phyloP scores from a whole-genome alignment of 2,888 invertebrate genomes.

The Drosophila mimetica region DNA sequence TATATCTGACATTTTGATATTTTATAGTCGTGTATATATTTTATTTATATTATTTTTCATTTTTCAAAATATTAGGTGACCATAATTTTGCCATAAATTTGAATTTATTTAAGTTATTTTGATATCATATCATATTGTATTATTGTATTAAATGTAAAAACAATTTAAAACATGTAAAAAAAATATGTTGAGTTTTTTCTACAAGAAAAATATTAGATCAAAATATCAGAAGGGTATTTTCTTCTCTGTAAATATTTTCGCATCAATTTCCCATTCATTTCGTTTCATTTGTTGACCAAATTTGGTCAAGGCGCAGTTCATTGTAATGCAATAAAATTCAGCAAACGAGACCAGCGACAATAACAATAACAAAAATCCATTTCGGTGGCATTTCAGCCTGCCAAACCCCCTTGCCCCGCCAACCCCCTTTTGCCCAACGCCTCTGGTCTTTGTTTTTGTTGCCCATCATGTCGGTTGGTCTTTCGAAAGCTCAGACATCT shows the following conservation, averaged over 20 bases:
- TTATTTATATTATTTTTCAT: not conserved
- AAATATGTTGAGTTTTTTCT: not conserved
- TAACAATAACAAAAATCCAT: constrained; percentile 66
- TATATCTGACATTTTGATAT: not conserved
- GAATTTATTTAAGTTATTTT: no score
- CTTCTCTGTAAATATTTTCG: constrained; percentile 6
- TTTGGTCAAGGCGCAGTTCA: constrained; percentile 61
- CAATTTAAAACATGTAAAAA: no score
- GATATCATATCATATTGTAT: no score
- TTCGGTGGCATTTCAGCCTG: constrained; percentile 35
- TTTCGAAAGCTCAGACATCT: constrained; percentile 64
- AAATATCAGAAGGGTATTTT: not conserved
- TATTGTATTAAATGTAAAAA: no score
- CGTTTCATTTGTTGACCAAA: constrained; percentile 59
- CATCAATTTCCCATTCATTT: constrained; percentile 23
- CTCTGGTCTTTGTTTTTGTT: constrained; percentile 24
- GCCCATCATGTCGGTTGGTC: constrained; percentile 47
- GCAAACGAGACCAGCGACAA: constrained; percentile 37
- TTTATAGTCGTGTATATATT: not conserved
- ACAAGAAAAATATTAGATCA: no score
- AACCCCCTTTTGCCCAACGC: constrained; percentile 11
- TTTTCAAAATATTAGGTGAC: not conserved
- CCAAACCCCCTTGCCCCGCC: not conserved
- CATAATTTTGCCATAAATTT: no score
- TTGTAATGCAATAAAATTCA: constrained; percentile 68